Evolutionary conservation across 1,140 invertebrate genomes (phyloP), one percentile per base, ranked within the genome.

Genomic region (Zelostemma sp.): DNA sequence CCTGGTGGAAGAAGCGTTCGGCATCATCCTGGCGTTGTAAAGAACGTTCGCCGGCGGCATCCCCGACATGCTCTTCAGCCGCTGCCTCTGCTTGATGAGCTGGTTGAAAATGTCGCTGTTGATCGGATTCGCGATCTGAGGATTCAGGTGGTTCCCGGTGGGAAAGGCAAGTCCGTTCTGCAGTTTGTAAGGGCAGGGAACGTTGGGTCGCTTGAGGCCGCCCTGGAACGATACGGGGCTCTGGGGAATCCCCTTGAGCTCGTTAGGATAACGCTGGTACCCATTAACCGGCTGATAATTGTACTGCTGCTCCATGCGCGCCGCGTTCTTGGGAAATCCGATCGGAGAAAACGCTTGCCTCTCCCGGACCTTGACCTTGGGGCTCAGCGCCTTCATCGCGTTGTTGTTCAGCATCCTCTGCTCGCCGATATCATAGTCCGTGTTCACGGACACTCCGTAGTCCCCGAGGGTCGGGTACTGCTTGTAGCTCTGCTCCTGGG

Each of bases 41-140:
- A 85, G 51, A 0, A 83, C 75, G 33, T 83, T 82, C 1, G 75
- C 64, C 3, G 74, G 60, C 1, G 79, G 63, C 8, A 77, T 65
- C 0, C 61, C 19, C 1, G 71, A 40, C 15, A 69, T 66, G 21
- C 48, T 46, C n/a, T 76, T 76, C 1, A 74, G 48, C 8, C 72
- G 68, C 18, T 77, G 66, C n/a, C 67, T 63, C n/a, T 74, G 71
- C 8, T 68, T 85, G 55, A 83, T 53, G 8, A 82, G 61, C 1
- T 79, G 75, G 70, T 79, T 80, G 14, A 81, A 78, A 16, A 80
- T 70, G 38, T 81, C 80, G 45, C 63, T 79, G 41, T 82, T 80
- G 12, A 82, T 41, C 9, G 72, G 72, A 8, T 66, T 63, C 47
- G 70, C 48, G 3, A 78, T 72, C 16, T 75, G 70, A 0, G 71